Conservation (phyloP, 2,888 invertebrate species). For the Leptopilina drosophilae region DNA sequence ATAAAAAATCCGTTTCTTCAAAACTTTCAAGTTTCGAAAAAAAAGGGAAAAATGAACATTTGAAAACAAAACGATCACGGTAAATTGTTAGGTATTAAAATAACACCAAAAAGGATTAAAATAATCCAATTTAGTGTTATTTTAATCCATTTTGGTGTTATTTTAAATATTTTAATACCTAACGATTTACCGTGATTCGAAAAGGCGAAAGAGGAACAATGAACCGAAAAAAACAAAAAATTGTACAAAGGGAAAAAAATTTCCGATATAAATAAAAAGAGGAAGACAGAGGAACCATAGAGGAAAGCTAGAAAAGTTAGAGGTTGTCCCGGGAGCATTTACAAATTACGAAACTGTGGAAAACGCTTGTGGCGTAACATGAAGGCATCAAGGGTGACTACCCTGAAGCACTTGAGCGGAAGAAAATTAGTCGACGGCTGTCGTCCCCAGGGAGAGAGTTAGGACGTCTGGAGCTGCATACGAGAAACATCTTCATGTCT, state of each 20-base stretch:
- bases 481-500: constrained; percentile 47
- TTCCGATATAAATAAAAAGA: constrained; percentile 35
- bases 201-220: constrained; percentile 13
- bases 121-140: no score
- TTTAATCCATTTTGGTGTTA: no score
- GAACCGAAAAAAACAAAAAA: constrained; percentile 42
- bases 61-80: no score
- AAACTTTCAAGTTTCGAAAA: no score
- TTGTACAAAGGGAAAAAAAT: constrained; percentile 1
- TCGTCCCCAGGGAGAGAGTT: constrained; percentile 51
- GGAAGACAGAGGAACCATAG: constrained; percentile 22
- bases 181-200: no score
- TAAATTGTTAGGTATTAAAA: no score
- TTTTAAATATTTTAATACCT: no score
- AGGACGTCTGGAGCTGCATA: constrained; percentile 40
- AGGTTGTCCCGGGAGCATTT: constrained; percentile 44
- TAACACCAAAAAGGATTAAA: no score
- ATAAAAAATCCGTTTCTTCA: no score
- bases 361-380: constrained; percentile 26
- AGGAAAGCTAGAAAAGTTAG: constrained; percentile 42
- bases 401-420: constrained; percentile 19
- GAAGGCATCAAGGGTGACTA: constrained; percentile 26
- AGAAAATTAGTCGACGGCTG: constrained; percentile 44
- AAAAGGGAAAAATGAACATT: no score
- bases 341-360: constrained; percentile 37